Evolutionary conservation across 2,888 invertebrate genomes (phyloP).

Genomic region (Amphimallon solstitiale): DNA sequence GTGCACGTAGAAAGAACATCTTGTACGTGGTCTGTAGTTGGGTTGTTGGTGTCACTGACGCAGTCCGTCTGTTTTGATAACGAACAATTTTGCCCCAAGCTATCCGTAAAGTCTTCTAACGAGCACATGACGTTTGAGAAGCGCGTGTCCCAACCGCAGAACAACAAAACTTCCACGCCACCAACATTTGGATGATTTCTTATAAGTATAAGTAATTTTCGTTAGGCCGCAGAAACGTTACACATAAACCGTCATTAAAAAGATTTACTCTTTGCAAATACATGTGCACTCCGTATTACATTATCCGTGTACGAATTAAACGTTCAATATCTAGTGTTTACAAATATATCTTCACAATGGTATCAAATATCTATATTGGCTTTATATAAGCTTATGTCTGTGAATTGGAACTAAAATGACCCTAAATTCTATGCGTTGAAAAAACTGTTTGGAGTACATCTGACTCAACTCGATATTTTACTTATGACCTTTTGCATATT

Average conservation of each 20-base stretch:
- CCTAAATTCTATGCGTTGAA: no score
- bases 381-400: no score
- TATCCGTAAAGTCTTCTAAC: slow-evolving; percentile 22
- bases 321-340: no score
- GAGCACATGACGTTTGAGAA: slow-evolving; percentile 34
- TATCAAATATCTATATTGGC: no score
- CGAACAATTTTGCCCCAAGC: slow-evolving; percentile 35
- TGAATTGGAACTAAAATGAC: no score
- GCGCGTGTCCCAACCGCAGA: slow-evolving; percentile 30
- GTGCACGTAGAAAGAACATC: slow-evolving; percentile 40
- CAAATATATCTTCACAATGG: no score
- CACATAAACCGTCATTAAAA: slow-evolving; percentile 20
- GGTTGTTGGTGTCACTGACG: slow-evolving; percentile 46
- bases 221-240: slow-evolving; percentile 21
- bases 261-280: slow-evolving; percentile 8
- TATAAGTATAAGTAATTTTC: slow-evolving; percentile 11
- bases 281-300: no score
- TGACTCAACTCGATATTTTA: no score
- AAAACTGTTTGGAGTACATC: no score
- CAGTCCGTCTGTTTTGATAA: slow-evolving; percentile 44
- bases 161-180: slow-evolving; percentile 19
- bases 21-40: slow-evolving; percentile 31
- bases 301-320: no score
- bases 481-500: no score
- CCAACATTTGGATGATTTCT: slow-evolving; percentile 29